phyloP scores from a whole-genome alignment of 2,888 invertebrate genomes.

The Sphaerophoria taeniata region DNA sequence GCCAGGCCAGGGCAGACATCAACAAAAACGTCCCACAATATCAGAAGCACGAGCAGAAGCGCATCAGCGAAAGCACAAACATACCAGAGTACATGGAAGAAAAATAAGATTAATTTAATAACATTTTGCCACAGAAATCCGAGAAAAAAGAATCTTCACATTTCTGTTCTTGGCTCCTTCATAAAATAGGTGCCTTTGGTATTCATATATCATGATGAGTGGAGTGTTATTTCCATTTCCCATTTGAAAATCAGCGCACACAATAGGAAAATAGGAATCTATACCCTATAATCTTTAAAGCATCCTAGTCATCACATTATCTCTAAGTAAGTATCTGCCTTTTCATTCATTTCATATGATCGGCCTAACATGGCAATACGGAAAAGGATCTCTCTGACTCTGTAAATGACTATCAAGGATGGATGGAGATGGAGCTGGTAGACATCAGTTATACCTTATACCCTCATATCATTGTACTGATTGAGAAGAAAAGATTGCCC shows the following conservation, averaged over 20 bases:
- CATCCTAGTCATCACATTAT: too few species aligned
- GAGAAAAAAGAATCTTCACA: constrained; percentile 18
- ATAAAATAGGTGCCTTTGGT: background rate
- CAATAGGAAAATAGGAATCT: too few species aligned
- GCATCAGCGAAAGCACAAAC: background rate
- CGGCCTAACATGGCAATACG: constrained; percentile 65
- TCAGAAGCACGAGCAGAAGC: constrained; percentile 21
- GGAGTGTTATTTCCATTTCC: too few species aligned
- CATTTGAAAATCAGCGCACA: too few species aligned
- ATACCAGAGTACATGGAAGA: constrained; percentile 5
- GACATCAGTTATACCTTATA: background rate
- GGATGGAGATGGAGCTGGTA: constrained; percentile 36
- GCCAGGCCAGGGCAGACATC: background rate
- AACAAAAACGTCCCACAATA: background rate
- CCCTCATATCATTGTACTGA: constrained; percentile 22
- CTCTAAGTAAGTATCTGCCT: too few species aligned
- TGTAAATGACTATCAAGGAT: constrained; percentile 49
- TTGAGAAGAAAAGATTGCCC: constrained; percentile 42
- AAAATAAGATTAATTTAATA: constrained; percentile 70
- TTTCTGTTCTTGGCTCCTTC: background rate
- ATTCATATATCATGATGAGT: background rate
- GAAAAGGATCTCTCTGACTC: constrained; percentile 63
- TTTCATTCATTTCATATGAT: constrained; percentile 71
- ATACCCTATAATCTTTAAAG: too few species aligned
- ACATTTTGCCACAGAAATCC: constrained; percentile 59